Conservation (phyloP, 2,888 invertebrate genomes). For the Polydrusus tereticollis region DNA sequence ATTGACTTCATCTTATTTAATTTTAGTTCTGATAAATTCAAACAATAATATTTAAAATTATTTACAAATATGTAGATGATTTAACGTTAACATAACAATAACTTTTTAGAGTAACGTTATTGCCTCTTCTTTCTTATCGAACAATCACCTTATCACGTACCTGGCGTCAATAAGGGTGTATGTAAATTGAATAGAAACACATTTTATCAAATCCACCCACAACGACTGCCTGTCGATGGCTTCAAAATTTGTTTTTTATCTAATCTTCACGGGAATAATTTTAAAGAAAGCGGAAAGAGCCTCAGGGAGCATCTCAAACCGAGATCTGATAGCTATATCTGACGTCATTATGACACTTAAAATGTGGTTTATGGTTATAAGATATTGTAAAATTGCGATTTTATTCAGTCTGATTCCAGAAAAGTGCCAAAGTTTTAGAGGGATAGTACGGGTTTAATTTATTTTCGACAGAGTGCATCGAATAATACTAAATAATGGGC, state of each 20-base stretch:
- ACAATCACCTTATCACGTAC: neutral
- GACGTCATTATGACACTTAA: conserved; percentile 20
- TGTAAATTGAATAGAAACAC: conserved; percentile 11
- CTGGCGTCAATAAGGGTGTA: neutral
- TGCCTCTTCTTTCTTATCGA: too few relatives aligned
- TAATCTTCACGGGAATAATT: conserved; percentile 25
- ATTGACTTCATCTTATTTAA: too few relatives aligned
- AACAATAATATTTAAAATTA: too few relatives aligned
- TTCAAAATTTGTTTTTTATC: conserved; percentile 28
- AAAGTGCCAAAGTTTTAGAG: neutral
- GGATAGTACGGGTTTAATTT: too few relatives aligned
- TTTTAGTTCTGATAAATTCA: too few relatives aligned
- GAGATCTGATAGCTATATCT: conserved; percentile 15
- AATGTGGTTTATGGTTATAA: conserved; percentile 18
- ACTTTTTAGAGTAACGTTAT: too few relatives aligned
- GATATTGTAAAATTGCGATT: neutral
- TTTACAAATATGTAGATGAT: too few relatives aligned
- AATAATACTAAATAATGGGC: too few relatives aligned
- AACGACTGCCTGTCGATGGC: conserved; percentile 17
- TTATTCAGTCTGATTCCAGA: neutral
- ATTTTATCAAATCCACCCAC: conserved; percentile 11
- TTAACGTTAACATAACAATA: too few relatives aligned
- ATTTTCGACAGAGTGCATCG: too few relatives aligned
- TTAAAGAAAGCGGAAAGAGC: conserved; percentile 22
- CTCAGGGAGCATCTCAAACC: conserved; percentile 12